phyloP scores from a whole-genome alignment of 2,888 invertebrate species.

The Oxytorus armatus region DNA sequence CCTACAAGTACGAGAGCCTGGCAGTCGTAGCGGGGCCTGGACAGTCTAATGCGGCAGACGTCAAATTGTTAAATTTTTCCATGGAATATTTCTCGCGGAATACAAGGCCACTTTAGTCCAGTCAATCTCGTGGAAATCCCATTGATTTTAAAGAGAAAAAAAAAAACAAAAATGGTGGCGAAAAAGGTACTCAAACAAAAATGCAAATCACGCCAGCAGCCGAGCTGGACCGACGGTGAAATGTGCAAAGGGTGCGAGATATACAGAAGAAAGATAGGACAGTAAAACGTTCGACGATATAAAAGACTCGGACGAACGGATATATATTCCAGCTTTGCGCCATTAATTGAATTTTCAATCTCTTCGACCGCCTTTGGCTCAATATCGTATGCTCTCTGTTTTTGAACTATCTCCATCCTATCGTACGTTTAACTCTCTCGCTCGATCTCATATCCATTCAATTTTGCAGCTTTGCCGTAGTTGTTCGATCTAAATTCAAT shows the following conservation, averaged over 20 bases:
- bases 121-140: slow-evolving; percentile 19
- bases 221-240: slow-evolving; percentile 24
- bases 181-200: slow-evolving; percentile 21
- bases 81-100: slow-evolving; percentile 5
- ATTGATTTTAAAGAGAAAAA: slow-evolving; percentile 55
- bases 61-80: slow-evolving; percentile 24
- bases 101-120: slow-evolving; percentile 9
- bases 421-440: no score
- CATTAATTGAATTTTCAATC: slow-evolving; percentile 67
- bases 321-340: slow-evolving; percentile 46
- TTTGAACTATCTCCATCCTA: no score
- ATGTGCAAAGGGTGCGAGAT: slow-evolving; percentile 21
- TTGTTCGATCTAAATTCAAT: background rate
- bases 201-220: slow-evolving; percentile 55
- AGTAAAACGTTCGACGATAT: slow-evolving; percentile 5
- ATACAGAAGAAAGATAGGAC: slow-evolving; percentile 6
- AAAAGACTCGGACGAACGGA: slow-evolving; percentile 45
- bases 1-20: no score
- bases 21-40: no score
- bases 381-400: slow-evolving; percentile 39
- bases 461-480: background rate
- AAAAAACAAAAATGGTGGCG: slow-evolving; percentile 1
- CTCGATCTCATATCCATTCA: background rate
- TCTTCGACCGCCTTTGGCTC: slow-evolving; percentile 22
- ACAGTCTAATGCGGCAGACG: no score